These are phyloP conservation scores for Myiopsitta monachus DNA, from an alignment of 2,113 vertebrate genomes.

Conservation along the genomic window DNA sequence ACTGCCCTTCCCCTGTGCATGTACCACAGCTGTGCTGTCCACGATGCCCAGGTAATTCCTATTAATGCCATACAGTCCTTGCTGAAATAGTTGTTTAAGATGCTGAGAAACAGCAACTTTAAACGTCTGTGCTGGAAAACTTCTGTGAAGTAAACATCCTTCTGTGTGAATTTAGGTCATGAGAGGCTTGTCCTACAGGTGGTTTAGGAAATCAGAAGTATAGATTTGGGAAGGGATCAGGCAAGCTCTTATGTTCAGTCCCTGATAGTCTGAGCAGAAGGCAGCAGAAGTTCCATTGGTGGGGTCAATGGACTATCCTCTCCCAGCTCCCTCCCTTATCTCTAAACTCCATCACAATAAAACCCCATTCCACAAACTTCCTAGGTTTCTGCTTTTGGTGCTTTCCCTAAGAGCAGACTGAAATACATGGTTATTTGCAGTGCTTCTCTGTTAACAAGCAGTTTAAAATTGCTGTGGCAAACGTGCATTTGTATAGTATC, in stretches of 20 bases:
- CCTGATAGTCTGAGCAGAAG: background rate
- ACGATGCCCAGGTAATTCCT: slow-evolving; percentile 79
- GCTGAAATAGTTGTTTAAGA: background rate
- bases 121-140: slow-evolving; percentile 22
- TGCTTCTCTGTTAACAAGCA: slow-evolving; percentile 20
- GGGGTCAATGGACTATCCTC: background rate
- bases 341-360: background rate
- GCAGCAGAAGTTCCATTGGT: background rate
- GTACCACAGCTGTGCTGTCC: slow-evolving; percentile 82
- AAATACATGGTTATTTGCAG: background rate
- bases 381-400: background rate
- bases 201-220: background rate
- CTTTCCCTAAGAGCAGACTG: background rate
- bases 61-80: background rate
- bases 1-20: slow-evolving; percentile 76
- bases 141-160: slow-evolving; percentile 7
- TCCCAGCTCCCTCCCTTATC: background rate
- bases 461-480: background rate
- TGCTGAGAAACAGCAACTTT: background rate
- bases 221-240: background rate
- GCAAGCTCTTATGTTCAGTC: background rate
- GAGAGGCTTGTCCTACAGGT: slow-evolving; percentile 26
- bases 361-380: background rate
- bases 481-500: background rate
- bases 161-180: slow-evolving; percentile 18